Percentiles rank a stretch among this genome's conserved stretches.
phyloP scores from a whole-genome alignment of 2,888 invertebrate species.

The Harpalus rubripes region DNA sequence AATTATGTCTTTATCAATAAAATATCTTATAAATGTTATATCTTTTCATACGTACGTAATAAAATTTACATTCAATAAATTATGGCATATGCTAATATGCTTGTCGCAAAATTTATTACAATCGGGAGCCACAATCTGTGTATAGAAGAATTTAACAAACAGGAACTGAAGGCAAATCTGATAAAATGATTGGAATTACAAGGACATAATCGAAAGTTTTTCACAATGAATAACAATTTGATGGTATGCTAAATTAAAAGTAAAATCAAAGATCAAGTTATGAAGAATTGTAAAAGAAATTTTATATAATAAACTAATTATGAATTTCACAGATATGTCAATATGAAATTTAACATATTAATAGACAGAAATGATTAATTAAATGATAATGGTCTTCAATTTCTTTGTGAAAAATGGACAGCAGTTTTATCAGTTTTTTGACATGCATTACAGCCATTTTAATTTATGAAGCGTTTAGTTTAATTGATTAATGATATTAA shows the following conservation, averaged over 20 bases:
- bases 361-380: not conserved
- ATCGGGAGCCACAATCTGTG: no score
- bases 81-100: no score
- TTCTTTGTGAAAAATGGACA: not conserved
- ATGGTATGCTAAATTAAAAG: not conserved
- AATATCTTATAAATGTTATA: not conserved
- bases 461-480: no score
- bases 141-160: not conserved
- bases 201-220: slow-evolving; percentile 42
- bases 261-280: not conserved
- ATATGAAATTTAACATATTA: not conserved
- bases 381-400: not conserved
- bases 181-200: slow-evolving; percentile 55
- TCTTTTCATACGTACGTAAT: no score
- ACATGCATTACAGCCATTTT: no score
- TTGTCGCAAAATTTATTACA: no score
- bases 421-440: no score
- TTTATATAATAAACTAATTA: not conserved
- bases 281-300: not conserved
- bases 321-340: not conserved
- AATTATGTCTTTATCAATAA: not conserved
- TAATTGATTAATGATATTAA: no score
- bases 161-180: slow-evolving; percentile 26
- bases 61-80: no score
- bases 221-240: not conserved